Evolutionary conservation across 2,797 vertebrate genomes (phyloP), one percentile per base, ranked within the genome.

Genomic region (Remorina albescens): DNA sequence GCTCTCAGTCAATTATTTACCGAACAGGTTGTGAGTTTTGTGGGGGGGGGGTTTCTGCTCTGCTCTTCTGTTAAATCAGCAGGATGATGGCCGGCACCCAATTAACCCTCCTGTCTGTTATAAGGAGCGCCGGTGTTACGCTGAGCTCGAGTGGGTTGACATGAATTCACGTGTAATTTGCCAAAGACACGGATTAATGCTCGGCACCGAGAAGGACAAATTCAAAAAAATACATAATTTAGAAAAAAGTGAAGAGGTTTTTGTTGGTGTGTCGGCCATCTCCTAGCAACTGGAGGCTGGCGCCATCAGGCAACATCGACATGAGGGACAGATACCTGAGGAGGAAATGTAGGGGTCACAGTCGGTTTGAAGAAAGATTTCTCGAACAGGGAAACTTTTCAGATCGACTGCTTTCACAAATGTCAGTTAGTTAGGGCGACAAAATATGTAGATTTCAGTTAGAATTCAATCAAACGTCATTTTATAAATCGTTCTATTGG

Each of bases 1-100:
- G 69, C 77, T 87, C 61, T 63, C n/a, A 42, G 80, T 76, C 81
- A 75, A 64, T 82, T 82, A 86, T 89, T 87, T 76, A 87, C 74
- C 75, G 7, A 72, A 70, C 59, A 71, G 75, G 19, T 47, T 61
- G n/a, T n/a, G 47, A 10, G 39, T 32, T 19, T 46, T 47, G n/a
- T n/a, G n/a, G n/a, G n/a, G n/a, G n/a, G n/a, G n/a, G n/a, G n/a
- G 41, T 53, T 19, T 5, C 12, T 42, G 26, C 67, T 50, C 67
- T 39, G 21, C 8, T 55, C 41, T 54, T 68, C 30, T 6, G 56
- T 56, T 62, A 56, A 74, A 76, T 66, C 77, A 15, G 42, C 75
- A 72, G 46, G 47, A 68, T 55, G 81, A 64, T 32, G 37, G 18
- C 68, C 81, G n/a, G 74, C 8, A 42, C 19, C 32, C 65, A 82